These are phyloP conservation scores for Sesamia inferens DNA, from an alignment of 2,888 invertebrate species.

Conservation along the genomic window DNA sequence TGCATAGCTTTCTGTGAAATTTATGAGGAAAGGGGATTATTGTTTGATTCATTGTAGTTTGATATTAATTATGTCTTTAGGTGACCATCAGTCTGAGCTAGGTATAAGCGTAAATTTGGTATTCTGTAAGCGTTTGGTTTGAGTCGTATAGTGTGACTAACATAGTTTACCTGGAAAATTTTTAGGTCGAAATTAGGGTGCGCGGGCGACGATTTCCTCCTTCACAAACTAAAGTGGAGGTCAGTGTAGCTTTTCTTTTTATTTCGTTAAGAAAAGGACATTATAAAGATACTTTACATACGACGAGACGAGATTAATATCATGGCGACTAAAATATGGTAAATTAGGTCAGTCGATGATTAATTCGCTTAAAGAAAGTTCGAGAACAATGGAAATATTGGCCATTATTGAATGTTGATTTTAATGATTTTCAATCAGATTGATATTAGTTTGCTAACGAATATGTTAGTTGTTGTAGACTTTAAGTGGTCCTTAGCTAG, in stretches of 20 bases:
- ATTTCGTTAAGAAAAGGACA: no score
- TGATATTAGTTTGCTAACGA: background rate
- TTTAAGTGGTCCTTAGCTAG: background rate
- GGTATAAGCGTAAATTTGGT: slow-evolving; percentile 17
- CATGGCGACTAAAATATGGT: no score
- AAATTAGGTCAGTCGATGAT: no score
- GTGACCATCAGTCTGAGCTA: slow-evolving; percentile 1
- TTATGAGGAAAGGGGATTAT: slow-evolving; percentile 49
- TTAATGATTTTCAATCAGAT: background rate
- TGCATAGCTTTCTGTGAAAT: slow-evolving; percentile 37
- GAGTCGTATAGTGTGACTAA: background rate
- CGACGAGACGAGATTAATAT: no score
- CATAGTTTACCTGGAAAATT: background rate
- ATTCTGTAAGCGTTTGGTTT: background rate
- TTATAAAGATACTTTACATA: no score
- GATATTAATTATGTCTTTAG: slow-evolving; percentile 30
- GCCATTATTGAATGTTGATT: background rate
- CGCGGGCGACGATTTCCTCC: no score
- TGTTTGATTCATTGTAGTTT: slow-evolving; percentile 46
- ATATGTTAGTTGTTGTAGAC: background rate
- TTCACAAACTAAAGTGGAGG: no score
- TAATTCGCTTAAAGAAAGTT: no score
- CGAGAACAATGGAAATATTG: no score
- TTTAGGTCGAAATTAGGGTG: background rate
- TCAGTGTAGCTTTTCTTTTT: no score